Evolutionary conservation across 1,140 invertebrate genomes (phyloP).

Genomic region (Drosophila pseudoananassae): DNA sequence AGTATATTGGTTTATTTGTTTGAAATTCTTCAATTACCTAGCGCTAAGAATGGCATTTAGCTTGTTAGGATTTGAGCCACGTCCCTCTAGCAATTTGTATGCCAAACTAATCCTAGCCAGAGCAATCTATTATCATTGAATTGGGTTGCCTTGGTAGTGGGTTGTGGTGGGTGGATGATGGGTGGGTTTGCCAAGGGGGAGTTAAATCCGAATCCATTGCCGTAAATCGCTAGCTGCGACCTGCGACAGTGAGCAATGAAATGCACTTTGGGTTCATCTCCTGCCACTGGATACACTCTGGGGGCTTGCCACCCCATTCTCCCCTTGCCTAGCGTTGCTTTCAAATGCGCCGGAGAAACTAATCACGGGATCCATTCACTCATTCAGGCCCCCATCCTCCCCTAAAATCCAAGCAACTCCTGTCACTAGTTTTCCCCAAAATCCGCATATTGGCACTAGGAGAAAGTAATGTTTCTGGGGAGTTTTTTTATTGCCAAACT

Average conservation of each 20-base stretch:
- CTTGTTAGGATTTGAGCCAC: conserved; percentile 41
- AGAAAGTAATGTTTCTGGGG: background rate
- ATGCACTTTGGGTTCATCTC: conserved; percentile 73
- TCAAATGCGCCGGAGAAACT: conserved; percentile 49
- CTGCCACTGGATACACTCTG: conserved; percentile 40
- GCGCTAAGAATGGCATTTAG: conserved; percentile 51
- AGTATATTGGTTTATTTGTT: conserved; percentile 38
- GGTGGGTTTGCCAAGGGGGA: background rate
- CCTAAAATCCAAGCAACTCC: conserved; percentile 48
- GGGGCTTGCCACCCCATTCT: background rate
- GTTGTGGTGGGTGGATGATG: background rate
- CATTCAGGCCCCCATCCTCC: conserved; percentile 2
- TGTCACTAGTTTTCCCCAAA: conserved; percentile 42
- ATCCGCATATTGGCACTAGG: conserved; percentile 47
- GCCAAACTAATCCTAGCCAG: conserved; percentile 60
- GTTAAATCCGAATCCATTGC: conserved; percentile 22
- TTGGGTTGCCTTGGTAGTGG: conserved; percentile 14
- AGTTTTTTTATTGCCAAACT: background rate
- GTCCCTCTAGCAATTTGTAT: conserved; percentile 63
- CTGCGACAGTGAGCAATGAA: conserved; percentile 77
- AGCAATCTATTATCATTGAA: conserved; percentile 65
- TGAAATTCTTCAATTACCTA: conserved; percentile 45
- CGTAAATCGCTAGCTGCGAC: conserved; percentile 49
- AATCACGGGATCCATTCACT: conserved; percentile 63
- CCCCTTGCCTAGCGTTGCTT: background rate